Conservation (phyloP, 2,888 invertebrate genomes). For the Eupithecia abbreviata region DNA sequence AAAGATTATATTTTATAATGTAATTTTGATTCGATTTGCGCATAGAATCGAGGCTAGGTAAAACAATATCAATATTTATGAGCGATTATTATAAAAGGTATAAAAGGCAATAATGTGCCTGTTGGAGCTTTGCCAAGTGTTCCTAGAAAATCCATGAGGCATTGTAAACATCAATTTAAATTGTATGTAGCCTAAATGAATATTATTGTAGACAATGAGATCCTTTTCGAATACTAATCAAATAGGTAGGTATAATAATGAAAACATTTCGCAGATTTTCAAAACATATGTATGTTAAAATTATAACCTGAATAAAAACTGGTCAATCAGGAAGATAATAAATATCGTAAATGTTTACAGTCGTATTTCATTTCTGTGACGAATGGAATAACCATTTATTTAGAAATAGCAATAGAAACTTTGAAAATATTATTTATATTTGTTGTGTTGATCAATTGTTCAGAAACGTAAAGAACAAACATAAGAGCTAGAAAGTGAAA, state of each 20-base stretch:
- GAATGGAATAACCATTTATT: not conserved
- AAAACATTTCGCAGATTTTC: not conserved
- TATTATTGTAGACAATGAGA: conserved; percentile 30
- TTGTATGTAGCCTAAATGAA: not conserved
- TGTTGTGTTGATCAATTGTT: conserved; percentile 40
- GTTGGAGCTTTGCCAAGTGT: conserved; percentile 31
- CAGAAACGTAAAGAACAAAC: conserved; percentile 32
- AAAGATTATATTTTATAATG: not conserved
- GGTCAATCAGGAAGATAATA: not conserved
- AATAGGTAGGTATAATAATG: not conserved
- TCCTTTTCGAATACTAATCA: conserved; percentile 2
- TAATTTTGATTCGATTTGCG: not conserved
- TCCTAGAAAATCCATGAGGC: conserved; percentile 35
- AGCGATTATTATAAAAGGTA: not conserved
- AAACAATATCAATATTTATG: conserved; percentile 4
- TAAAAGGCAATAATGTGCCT: not conserved
- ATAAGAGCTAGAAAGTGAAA: conserved; percentile 39
- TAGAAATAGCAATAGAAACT: conserved; percentile 32
- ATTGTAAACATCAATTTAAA: conserved; percentile 33
- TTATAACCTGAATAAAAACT: not conserved
- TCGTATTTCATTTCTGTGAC: not conserved
- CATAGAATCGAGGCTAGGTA: not conserved
- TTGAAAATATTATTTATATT: conserved; percentile 31
- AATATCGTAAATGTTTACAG: not conserved
- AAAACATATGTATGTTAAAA: not conserved